Percentiles rank a stretch among this genome's conserved stretches.
These are phyloP conservation scores for Pharmacophagus antenor DNA, from an alignment of 2,888 invertebrate species.

Conservation along the genomic window DNA sequence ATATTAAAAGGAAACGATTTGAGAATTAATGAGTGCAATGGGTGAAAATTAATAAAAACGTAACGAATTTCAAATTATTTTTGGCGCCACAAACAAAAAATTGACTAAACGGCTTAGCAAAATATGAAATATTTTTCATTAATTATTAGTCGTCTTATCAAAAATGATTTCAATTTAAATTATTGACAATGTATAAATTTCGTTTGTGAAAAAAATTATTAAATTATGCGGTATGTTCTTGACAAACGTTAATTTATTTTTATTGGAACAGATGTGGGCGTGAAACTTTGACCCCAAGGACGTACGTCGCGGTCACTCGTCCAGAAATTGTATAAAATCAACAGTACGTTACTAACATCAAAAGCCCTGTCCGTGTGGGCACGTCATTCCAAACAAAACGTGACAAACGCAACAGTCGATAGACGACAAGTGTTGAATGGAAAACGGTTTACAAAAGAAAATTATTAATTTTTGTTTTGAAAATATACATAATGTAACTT, in stretches of 20 bases:
- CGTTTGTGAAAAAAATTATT: neutral
- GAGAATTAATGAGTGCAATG: conserved; percentile 20
- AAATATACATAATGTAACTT: neutral
- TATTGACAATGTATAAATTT: neutral
- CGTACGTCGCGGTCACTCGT: conserved; percentile 54
- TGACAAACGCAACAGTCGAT: conserved; percentile 70
- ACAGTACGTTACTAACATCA: conserved; percentile 66
- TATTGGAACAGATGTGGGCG: conserved; percentile 50
- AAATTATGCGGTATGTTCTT: conserved; percentile 30
- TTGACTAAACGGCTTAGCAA: conserved; percentile 11
- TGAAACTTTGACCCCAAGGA: conserved; percentile 40
- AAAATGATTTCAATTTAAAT: too few relatives aligned
- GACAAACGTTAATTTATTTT: conserved; percentile 40
- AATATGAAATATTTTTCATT: too few relatives aligned
- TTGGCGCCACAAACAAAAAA: conserved; percentile 33
- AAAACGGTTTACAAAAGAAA: conserved; percentile 56
- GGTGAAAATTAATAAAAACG: conserved; percentile 20
- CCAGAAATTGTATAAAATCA: conserved; percentile 73
- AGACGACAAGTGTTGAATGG: conserved; percentile 61
- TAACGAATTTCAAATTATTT: conserved; percentile 45
- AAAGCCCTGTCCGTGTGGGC: conserved; percentile 63
- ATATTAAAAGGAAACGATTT: conserved; percentile 45
- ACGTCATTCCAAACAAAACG: conserved; percentile 69
- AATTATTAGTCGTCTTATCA: too few relatives aligned
- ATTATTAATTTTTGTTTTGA: conserved; percentile 41